Evolutionary conservation across 2,113 vertebrate genomes (phyloP), one percentile per base, ranked within the genome.

Genomic region (Strix uralensis): DNA sequence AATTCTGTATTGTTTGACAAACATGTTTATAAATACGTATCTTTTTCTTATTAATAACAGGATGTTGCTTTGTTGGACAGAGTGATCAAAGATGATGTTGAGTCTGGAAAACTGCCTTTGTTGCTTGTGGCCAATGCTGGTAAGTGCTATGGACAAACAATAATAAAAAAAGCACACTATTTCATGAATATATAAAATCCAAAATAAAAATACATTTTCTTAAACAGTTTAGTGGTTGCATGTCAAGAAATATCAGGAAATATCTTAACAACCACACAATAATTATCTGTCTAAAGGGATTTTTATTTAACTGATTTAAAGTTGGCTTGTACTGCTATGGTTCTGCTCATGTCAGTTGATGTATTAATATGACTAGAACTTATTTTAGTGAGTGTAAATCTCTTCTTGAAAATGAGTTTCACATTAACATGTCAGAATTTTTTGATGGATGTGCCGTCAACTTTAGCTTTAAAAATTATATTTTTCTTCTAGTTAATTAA

Each of bases 51-150:
- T 71, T 93, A 71, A 47, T 96, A 81, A 88, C 94, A 99, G 99
- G 99, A 99, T 90, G 98, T 99, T 87, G 99, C 99, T 57, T 97
- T 99, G 92, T 96, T 99, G 97, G 99, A 99, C 95, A 99, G 99
- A 97, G 88, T 99, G 49, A 99, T 99, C 95, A 99, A 98, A 98
- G 99, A 99, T 71, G 99, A 99, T 79, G 20, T 98, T 25, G 99
- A 99, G 44, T 97, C 96, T 66, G 99, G 99, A 92, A 99, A 98
- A 95, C 94, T 99, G 88, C 99, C 99, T 57, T 85, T 99, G 77
- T 95, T 99, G 86, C 96, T 99, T 90, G 98, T 99, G 34, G 99
- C 99, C 52, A 99, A 99, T 92, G 99, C 99, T 96, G 99, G 99
- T 99, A 94, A 94, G 98, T 98, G 29, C 82, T 81, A 11, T 77